Base-by-base conservation (phyloP, 2,888 invertebrate species). In the Alviniconcha strummeri region DNA sequence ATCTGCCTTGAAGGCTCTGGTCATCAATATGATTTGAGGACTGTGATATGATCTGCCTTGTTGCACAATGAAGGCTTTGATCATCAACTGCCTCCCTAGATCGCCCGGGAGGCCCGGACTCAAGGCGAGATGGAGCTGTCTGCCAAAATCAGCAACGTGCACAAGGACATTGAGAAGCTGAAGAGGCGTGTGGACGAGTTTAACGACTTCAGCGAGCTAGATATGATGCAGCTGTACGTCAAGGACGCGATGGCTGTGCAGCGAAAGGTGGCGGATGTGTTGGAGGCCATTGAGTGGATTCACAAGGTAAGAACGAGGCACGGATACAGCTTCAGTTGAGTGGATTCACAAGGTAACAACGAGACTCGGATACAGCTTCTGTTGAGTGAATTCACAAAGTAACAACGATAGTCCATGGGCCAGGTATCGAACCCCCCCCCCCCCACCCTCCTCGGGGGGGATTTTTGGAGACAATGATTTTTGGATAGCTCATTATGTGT, bases 81-180 rank as follows among this genome's bases (percentile, higher is more conserved):
- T 69, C 69, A n/a, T 17, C 74, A 36, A 60, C 8, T 71, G 55
- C 11, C n/a, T 74, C 55, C 8, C 6, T 55, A 80, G 80, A 67
- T 80, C 55, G 80, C 69, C 13, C n/a, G 17, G 0, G 9, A n/a
- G 9, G 54, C 96, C 83, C 97, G 97, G 94, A 96, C 95, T 86
- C 96, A 96, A 88, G 96, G 97, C 93, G 98, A 98, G 94, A 97
- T 97, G 90, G 95, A 95, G 86, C 94, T 98, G 83, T 95, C 96
- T 87, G 95, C 95, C 78, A 96, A 96, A 87, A 96, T 96, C 9
- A 95, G 95, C 82, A 95, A 95, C 88, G 95, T 98, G 36, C 96
- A 96, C 90, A 94, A 95, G 77, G 96, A 96, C 90, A 95, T 98
- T 55, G 94, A 95, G 82, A 96, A 96, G 85, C 95, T 97, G 92